These are phyloP conservation scores for Acridotheres tristis DNA, from an alignment of 2,797 vertebrate species.

Conservation along the genomic window DNA sequence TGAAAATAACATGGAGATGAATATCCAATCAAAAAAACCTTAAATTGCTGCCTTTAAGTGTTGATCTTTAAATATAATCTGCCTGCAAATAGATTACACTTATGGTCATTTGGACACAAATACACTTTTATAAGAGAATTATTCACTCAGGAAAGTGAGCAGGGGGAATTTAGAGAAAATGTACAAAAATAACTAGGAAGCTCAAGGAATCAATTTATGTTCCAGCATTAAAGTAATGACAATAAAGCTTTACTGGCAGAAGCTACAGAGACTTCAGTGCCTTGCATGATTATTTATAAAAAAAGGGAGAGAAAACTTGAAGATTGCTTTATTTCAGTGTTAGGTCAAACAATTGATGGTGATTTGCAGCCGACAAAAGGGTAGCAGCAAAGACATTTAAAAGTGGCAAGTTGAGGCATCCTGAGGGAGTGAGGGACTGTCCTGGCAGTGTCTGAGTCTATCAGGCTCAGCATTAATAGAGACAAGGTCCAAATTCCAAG, in stretches of 20 bases:
- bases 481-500: background rate
- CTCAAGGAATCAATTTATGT: background rate
- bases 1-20: background rate
- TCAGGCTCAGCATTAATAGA: background rate
- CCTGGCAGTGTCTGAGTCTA: background rate
- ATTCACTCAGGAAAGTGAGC: background rate
- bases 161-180: background rate
- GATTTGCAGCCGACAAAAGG: background rate
- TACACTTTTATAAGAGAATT: background rate
- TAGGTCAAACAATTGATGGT: background rate
- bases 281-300: background rate
- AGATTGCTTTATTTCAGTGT: background rate
- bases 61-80: constrained; percentile 8
- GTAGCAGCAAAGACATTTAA: background rate
- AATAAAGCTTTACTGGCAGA: background rate
- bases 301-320: background rate
- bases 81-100: background rate
- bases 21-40: background rate
- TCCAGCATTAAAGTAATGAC: background rate
- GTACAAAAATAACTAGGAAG: background rate
- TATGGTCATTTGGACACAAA: constrained; percentile 8
- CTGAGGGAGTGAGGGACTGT: accelerated
- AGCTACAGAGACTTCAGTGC: background rate
- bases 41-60: background rate
- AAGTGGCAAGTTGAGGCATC: background rate